These are phyloP conservation scores for Delichon dasypus DNA, from an alignment of 2,797 vertebrate genomes.

Conservation along the genomic window DNA sequence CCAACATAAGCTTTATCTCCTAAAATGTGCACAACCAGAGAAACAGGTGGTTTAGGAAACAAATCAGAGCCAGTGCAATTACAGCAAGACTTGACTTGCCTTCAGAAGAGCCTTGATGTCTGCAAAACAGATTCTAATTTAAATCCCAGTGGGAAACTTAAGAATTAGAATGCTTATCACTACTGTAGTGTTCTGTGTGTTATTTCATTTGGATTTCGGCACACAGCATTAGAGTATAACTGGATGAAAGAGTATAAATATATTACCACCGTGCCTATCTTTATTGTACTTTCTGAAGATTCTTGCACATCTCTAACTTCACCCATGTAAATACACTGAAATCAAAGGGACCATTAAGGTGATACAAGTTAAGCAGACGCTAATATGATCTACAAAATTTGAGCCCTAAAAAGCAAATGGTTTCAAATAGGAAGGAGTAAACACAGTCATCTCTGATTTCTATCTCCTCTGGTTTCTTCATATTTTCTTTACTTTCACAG, in stretches of 20 bases:
- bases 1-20: not conserved
- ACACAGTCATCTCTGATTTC: not conserved
- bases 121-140: conserved; percentile 41
- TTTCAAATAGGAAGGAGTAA: not conserved
- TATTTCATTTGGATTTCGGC: not conserved
- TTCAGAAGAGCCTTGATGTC: not conserved
- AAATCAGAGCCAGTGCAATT: not conserved
- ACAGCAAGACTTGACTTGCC: conserved; percentile 5
- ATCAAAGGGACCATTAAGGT: not conserved
- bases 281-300: not conserved
- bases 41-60: not conserved
- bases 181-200: not conserved
- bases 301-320: not conserved
- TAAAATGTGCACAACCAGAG: conserved; percentile 9
- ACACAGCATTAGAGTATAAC: not conserved
- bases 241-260: not conserved
- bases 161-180: conserved; percentile 18
- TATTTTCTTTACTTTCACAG: not conserved
- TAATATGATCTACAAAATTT: not conserved
- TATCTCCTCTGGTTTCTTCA: not conserved
- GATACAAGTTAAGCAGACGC: not conserved
- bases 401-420: not conserved
- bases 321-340: not conserved
- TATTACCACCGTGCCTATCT: not conserved
- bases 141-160: not conserved